Evolutionary conservation across 2,113 vertebrate genomes (phyloP).

Genomic region (Otis tarda): DNA sequence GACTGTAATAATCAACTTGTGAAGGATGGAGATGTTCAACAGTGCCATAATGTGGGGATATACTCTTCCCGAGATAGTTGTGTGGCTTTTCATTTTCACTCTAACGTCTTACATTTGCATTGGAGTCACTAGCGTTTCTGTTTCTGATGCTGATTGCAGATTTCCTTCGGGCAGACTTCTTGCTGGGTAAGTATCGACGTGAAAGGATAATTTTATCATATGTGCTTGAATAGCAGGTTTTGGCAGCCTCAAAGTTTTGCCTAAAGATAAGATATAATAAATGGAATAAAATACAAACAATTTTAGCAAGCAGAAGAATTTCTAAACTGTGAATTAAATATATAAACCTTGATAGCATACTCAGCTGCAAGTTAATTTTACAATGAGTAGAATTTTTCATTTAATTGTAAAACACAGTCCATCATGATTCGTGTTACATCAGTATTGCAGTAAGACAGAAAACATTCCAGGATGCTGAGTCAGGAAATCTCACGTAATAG

Average conservation of each 20-base stretch:
- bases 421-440: not conserved
- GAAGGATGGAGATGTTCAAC: not conserved
- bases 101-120: constrained; percentile 57
- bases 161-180: constrained; percentile 37
- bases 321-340: not conserved
- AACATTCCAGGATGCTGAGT: not conserved
- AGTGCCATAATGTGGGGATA: not conserved
- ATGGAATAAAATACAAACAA: not conserved
- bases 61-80: not conserved
- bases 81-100: not conserved
- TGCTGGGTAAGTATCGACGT: not conserved
- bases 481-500: not conserved
- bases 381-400: not conserved
- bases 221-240: not conserved
- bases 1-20: not conserved
- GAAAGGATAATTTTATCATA: not conserved
- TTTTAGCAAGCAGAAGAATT: not conserved
- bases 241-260: not conserved
- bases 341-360: not conserved
- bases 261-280: not conserved
- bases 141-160: not conserved
- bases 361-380: not conserved
- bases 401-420: not conserved
- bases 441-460: not conserved
- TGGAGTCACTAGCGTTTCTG: not conserved